Evolutionary conservation across 2,797 vertebrate genomes (phyloP).

Genomic region (Muscicapa comitata): DNA sequence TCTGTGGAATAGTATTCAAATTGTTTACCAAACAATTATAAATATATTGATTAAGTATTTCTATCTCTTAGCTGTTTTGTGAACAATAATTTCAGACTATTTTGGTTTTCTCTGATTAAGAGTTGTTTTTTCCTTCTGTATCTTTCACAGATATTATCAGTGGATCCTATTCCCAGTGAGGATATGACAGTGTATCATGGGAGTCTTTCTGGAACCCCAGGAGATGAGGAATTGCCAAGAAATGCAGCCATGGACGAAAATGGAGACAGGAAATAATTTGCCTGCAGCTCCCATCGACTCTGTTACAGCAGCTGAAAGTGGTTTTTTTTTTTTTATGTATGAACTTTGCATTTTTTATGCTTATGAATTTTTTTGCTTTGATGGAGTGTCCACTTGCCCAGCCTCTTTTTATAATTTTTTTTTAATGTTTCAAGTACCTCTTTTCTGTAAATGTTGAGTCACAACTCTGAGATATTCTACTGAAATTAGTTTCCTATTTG

Average conservation of each 20-base stretch:
- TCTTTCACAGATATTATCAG: not conserved
- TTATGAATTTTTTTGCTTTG: not conserved
- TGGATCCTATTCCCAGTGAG: not conserved
- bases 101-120: not conserved
- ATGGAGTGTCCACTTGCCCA: not conserved
- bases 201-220: not conserved
- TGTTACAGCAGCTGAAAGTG: not conserved
- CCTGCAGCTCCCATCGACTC: not conserved
- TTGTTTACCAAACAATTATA: not conserved
- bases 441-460: not conserved
- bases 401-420: not conserved
- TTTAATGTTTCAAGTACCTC: not conserved
- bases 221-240: not conserved
- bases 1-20: not conserved
- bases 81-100: not conserved
- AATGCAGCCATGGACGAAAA: not conserved
- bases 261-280: not conserved
- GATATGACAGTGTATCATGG: not conserved
- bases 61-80: not conserved
- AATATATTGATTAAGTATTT: not conserved
- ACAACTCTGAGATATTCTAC: not conserved
- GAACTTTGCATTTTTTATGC: not conserved
- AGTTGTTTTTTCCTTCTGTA: not conserved
- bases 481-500: not conserved
- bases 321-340: rapidly evolving